These are phyloP conservation scores for Andrena flavipes DNA, from an alignment of 2,888 invertebrate species.

Conservation along the genomic window DNA sequence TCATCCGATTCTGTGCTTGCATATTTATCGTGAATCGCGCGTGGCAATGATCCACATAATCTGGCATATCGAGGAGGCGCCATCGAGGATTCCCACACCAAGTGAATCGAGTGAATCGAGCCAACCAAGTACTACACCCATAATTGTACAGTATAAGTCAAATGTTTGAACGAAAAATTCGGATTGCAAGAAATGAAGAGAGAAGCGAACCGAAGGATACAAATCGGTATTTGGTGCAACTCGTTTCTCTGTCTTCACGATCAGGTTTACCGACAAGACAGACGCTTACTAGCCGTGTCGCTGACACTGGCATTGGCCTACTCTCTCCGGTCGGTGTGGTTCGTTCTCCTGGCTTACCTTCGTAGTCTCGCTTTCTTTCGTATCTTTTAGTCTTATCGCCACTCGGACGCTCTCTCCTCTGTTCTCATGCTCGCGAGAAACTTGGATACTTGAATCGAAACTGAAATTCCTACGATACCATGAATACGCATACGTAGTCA, in stretches of 20 bases:
- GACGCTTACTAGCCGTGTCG: conserved; percentile 77
- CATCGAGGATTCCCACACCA: too few relatives aligned
- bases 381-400: conserved; percentile 54
- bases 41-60: conserved; percentile 82
- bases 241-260: conserved; percentile 82
- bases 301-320: conserved; percentile 84
- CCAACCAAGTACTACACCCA: too few relatives aligned
- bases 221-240: conserved; percentile 66
- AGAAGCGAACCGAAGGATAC: background rate
- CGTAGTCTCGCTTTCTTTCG: conserved; percentile 65
- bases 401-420: conserved; percentile 20
- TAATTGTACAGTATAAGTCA: background rate
- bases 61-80: background rate
- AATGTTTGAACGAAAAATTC: background rate
- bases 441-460: background rate
- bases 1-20: conserved; percentile 73
- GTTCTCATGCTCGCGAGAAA: conserved; percentile 9
- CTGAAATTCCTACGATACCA: background rate
- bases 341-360: conserved; percentile 81
- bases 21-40: conserved; percentile 75
- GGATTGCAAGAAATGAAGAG: background rate
- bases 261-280: conserved; percentile 80
- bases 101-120: too few relatives aligned
- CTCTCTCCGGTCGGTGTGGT: conserved; percentile 79
- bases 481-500: background rate